phyloP scores from a whole-genome alignment of 2,888 invertebrate species.

The Aleiodes alternator region DNA sequence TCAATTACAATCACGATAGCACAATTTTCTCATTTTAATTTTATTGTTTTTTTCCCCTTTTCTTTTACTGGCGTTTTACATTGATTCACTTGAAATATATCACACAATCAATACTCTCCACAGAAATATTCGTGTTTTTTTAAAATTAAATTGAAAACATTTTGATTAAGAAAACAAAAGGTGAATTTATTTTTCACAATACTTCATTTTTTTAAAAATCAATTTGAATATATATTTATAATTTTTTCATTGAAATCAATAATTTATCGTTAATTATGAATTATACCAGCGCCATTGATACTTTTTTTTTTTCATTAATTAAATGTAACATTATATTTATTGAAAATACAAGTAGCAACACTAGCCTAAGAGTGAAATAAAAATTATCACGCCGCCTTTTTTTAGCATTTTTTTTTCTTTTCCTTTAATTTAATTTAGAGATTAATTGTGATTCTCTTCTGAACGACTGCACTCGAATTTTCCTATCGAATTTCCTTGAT shows the following conservation, averaged over 20 bases:
- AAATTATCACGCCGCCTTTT: constrained; percentile 29
- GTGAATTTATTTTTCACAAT: not conserved
- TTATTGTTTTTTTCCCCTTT: constrained; percentile 38
- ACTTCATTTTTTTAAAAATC: constrained; percentile 6
- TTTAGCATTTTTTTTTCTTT: not conserved
- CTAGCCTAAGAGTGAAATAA: constrained; percentile 34
- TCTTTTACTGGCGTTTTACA: constrained; percentile 43
- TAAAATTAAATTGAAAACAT: not conserved
- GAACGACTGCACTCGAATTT: constrained; percentile 7
- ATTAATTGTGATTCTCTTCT: not conserved
- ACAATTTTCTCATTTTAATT: constrained; percentile 43
- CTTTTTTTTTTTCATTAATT: constrained; percentile 13
- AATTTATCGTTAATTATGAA: constrained; percentile 2
- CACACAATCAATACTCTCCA: constrained; percentile 17
- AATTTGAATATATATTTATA: not conserved
- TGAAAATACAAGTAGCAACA: constrained; percentile 36
- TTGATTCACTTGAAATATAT: constrained; percentile 11
- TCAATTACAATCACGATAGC: not conserved
- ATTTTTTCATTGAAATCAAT: not conserved
- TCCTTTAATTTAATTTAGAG: not conserved
- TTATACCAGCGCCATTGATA: constrained; percentile 7
- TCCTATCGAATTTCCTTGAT: not conserved
- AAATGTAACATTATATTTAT: constrained; percentile 30
- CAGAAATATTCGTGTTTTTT: not conserved
- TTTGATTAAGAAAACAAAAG: not conserved